phyloP scores from a whole-genome alignment of 2,797 vertebrate genomes.

The Phataginus tricuspis region DNA sequence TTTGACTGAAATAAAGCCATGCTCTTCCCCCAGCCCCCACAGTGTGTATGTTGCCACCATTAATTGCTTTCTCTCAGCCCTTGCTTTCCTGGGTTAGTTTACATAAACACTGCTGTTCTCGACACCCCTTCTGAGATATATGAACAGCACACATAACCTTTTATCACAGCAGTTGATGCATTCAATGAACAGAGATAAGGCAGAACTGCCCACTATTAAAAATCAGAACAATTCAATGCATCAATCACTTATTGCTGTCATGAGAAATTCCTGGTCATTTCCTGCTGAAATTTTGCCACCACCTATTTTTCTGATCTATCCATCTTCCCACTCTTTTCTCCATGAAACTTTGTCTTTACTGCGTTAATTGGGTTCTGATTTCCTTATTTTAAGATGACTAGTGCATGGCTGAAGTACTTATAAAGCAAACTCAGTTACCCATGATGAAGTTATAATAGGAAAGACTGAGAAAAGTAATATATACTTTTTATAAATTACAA shows the following conservation, averaged over 20 bases:
- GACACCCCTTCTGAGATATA: constrained; percentile 59
- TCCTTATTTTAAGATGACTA: constrained; percentile 17
- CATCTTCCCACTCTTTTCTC: constrained; percentile 32
- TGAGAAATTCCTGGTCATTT: neutral
- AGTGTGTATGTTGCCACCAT: constrained; percentile 75
- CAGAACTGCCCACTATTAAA: constrained; percentile 61
- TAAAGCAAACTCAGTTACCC: neutral
- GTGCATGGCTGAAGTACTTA: neutral
- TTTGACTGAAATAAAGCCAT: constrained; percentile 75
- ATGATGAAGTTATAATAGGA: neutral
- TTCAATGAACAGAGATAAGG: constrained; percentile 67
- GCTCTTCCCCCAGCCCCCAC: neutral
- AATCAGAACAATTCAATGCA: constrained; percentile 63
- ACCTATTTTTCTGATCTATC: constrained; percentile 59
- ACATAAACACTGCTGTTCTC: constrained; percentile 82
- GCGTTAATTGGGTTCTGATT: constrained; percentile 50
- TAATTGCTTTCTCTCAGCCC: constrained; percentile 82
- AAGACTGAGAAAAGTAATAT: neutral
- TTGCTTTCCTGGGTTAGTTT: constrained; percentile 76
- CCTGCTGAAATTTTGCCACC: neutral
- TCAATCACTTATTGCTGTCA: constrained; percentile 72
- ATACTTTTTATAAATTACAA: neutral
- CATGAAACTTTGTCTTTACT: constrained; percentile 58
- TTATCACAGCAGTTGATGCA: constrained; percentile 78
- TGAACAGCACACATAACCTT: constrained; percentile 73